These are phyloP conservation scores for Bombus haemorrhoidalis DNA, from an alignment of 1,140 invertebrate genomes.

Conservation along the genomic window DNA sequence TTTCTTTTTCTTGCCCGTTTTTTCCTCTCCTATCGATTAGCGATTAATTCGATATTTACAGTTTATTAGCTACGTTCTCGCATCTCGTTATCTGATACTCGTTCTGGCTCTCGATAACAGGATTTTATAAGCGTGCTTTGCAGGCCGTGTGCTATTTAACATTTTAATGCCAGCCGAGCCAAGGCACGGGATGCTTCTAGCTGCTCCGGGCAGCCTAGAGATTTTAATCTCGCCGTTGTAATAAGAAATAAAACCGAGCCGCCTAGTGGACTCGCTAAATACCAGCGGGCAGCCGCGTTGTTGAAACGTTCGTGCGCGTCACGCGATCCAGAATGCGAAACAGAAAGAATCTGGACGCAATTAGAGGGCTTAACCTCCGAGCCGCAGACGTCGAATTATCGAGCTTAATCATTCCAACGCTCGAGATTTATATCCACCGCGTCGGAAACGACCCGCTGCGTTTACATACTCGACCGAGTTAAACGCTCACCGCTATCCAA, in stretches of 20 bases:
- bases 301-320: constrained; percentile 58
- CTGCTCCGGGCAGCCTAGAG: constrained; percentile 1
- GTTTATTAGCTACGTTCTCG: constrained; percentile 15
- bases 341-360: constrained; percentile 54
- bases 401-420: constrained; percentile 22
- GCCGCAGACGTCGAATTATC: constrained; percentile 36
- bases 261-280: constrained; percentile 46
- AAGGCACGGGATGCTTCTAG: constrained; percentile 8
- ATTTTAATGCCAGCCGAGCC: constrained; percentile 55
- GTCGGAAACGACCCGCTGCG: not conserved
- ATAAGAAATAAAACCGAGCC: constrained; percentile 64
- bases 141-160: constrained; percentile 53
- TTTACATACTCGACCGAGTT: not conserved
- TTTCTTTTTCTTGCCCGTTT: not conserved
- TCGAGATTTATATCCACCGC: constrained; percentile 16
- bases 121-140: constrained; percentile 35
- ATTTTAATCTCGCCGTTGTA: constrained; percentile 63
- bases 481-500: not conserved
- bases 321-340: constrained; percentile 59
- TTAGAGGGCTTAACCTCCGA: constrained; percentile 1
- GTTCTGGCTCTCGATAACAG: constrained; percentile 30
- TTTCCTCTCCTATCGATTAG: not conserved
- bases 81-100: constrained; percentile 25
- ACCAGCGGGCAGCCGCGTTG: constrained; percentile 13
- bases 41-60: constrained; percentile 22